Evolutionary conservation across 1,140 invertebrate species (phyloP), one percentile per base, ranked within the genome.

Genomic region (Phenacoccus solenopsis): DNA sequence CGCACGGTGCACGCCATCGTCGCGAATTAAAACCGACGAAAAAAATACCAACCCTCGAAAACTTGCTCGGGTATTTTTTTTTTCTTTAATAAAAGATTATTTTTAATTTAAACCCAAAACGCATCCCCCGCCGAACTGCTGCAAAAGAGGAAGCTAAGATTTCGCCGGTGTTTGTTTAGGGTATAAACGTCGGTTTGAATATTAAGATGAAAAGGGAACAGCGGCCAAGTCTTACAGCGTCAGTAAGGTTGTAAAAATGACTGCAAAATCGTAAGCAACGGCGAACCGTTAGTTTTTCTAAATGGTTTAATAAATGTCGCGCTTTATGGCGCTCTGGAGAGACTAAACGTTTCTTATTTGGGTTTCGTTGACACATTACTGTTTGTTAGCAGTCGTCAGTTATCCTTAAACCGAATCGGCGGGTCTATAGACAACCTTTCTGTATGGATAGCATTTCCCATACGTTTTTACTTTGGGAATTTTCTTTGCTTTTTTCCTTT

Each of bases 281-380:
- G 38, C 20, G 20, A 49, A n/a, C 38, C 38, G 38, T 49, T 49
- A n/a, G 38, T 49, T 49, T 49, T 49, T 49, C 38, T 49, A 49
- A 49, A 49, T 49, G 38, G 38, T 49, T 49, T 49, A 49, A 49
- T 49, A 49, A 49, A 49, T 49, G 38, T 49, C 38, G 38, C 38
- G 20, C 20, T 49, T 49, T 49, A 49, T 49, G 38, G 38, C 38
- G 38, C 38, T 49, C 38, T 49, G 38, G 38, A 49, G 38, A 49
- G 38, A 49, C 38, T 49, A 16, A 49, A 49, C 38, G 38, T 49
- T 49, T 49, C 38, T 49, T 49, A 49, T 49, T 49, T 49, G 38
- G 38, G 38, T 49, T 49, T 49, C 38, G 38, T 49, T 49, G 38
- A 49, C 38, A 49, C 38, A 49, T 49, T 49, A 49, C 20, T 49